Percentiles rank a stretch among this genome's conserved stretches.
These are phyloP conservation scores for Podilymbus podiceps DNA, from an alignment of 2,113 vertebrate genomes.

Conservation along the genomic window DNA sequence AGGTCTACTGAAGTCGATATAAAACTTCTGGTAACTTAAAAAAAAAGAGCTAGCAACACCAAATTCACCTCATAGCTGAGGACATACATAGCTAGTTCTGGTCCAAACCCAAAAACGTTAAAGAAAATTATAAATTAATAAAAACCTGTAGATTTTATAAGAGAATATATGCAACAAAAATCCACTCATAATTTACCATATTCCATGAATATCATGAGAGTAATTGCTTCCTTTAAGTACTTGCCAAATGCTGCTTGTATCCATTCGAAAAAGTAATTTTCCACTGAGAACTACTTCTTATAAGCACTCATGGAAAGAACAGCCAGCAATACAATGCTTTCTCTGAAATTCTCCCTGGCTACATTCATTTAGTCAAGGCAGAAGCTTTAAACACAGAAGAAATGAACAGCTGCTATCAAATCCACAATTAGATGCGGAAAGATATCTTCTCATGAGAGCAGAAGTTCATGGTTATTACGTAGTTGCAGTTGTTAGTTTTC, in stretches of 20 bases:
- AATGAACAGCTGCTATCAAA: constrained; percentile 27
- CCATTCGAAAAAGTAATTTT: constrained; percentile 42
- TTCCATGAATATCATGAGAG: neutral
- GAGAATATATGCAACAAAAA: neutral
- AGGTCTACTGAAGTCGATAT: neutral
- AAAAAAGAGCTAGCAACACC: neutral
- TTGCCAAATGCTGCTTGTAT: neutral
- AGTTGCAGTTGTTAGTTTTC: neutral
- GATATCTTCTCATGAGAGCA: neutral
- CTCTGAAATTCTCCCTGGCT: neutral
- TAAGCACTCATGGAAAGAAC: neutral
- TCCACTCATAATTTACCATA: neutral
- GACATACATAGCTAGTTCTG: neutral
- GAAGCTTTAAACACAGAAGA: constrained; percentile 12
- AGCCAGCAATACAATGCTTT: neutral
- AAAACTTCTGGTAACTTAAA: neutral
- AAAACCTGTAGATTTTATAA: neutral
- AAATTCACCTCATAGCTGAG: neutral
- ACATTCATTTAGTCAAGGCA: neutral
- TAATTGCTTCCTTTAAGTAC: constrained; percentile 17
- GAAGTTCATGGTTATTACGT: neutral
- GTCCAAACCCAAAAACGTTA: neutral
- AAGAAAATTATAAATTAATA: neutral
- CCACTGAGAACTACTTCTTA: neutral
- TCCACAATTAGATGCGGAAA: neutral